Evolutionary conservation across 2,888 invertebrate species (phyloP), one percentile per base, ranked within the genome.

Genomic region (Hydropsyche betteni): DNA sequence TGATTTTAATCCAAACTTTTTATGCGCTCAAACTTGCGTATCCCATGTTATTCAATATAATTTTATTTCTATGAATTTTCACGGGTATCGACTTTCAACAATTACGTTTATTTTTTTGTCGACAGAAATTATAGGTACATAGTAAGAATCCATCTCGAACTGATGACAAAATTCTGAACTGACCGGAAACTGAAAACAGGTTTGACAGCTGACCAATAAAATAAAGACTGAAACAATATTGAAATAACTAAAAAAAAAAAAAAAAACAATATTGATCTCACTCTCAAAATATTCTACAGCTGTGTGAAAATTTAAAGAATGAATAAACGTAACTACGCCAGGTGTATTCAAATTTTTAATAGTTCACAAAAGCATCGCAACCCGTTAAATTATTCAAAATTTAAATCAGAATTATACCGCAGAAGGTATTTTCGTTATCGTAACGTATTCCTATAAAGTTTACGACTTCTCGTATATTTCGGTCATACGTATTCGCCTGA

Each of bases 111-210:
- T 24, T 12, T 6, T 34, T 44, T 64, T 24, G 8, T 36, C 44
- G 34, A 38, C 38, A 38, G 50, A 44, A 69, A 69, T 12, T 34
- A 5, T 44, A 12, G 3, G 38, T 44, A 36, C 44, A 24, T 68
- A 16, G 50, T 44, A 24, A 68, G 12, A 74, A 68, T 74, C 34
- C 64, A 16, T 33, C 68, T 44, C 38, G 61, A 69, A 24, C 64
- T 8, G 64, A 34, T 64, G 64, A 12, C 64, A 64, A 34, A 64
- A n/a, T 44, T 24, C 24, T 24, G 24, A 16, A 68, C 75, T 74
- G 74, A 71, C 77, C 75, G 77, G 77, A 77, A 77, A 77, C 75
- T 70, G 74, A 38, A 36, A 77, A 77, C 77, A 68, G 77, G 77
- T 77, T 77, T 74, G 75, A 75, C 77, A 77, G 77, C 75, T 75